These are phyloP conservation scores for Papilio xuthus DNA, from an alignment of 1,140 invertebrate species.

Conservation along the genomic window DNA sequence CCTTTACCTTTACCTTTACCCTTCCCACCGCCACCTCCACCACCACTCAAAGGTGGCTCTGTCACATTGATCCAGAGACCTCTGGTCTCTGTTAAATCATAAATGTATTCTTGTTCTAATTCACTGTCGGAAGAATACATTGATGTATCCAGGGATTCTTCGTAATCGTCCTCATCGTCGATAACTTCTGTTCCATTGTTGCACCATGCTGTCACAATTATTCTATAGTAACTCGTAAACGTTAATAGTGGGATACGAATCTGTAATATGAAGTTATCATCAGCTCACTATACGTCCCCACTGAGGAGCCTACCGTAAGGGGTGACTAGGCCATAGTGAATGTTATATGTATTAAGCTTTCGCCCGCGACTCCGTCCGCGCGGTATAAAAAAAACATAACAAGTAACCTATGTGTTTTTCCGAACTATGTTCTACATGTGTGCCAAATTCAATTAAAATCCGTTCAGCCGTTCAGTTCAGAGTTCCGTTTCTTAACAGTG, in stretches of 20 bases:
- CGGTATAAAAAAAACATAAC: too few relatives aligned
- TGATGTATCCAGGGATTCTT: not conserved
- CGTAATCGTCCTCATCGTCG: not conserved
- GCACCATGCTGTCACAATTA: not conserved
- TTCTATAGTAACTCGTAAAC: not conserved
- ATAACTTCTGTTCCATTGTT: not conserved
- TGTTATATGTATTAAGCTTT: too few relatives aligned
- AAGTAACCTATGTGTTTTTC: too few relatives aligned
- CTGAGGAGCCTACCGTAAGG: too few relatives aligned
- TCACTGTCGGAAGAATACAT: not conserved
- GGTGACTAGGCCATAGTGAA: too few relatives aligned
- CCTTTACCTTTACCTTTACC: not conserved
- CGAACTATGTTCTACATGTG: too few relatives aligned
- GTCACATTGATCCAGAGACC: constrained; percentile 5
- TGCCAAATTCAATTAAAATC: too few relatives aligned
- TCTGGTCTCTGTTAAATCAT: not conserved
- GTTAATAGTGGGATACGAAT: constrained; percentile 43
- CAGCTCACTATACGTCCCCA: too few relatives aligned
- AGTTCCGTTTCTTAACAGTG: too few relatives aligned
- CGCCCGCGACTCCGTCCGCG: too few relatives aligned
- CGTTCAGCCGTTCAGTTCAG: too few relatives aligned
- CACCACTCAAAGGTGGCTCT: not conserved
- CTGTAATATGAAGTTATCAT: constrained; percentile 35
- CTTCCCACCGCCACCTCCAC: not conserved
- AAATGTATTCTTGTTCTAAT: not conserved